These are phyloP conservation scores for Ptyas mucosa DNA, from an alignment of 2,113 vertebrate genomes.

Conservation along the genomic window DNA sequence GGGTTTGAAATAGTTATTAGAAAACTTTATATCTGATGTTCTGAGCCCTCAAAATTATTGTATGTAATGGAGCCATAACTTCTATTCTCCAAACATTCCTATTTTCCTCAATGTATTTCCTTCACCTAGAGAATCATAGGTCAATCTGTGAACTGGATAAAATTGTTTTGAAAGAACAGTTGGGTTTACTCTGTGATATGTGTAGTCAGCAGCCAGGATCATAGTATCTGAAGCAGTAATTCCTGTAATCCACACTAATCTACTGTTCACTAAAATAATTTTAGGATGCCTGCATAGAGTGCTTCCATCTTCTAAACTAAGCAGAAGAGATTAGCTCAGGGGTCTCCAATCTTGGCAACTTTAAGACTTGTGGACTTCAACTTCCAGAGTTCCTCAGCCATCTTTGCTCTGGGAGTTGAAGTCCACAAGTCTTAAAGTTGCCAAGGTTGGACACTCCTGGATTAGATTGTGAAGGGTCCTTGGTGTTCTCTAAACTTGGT, in stretches of 20 bases:
- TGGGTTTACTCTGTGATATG: background rate
- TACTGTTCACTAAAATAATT: background rate
- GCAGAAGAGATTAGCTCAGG: background rate
- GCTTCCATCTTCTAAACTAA: background rate
- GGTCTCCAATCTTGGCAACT: too few species aligned
- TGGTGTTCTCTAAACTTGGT: too few species aligned
- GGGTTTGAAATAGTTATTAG: background rate
- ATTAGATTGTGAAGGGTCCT: background rate
- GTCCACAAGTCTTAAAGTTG: too few species aligned
- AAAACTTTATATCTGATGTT: background rate
- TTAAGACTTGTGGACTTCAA: too few species aligned
- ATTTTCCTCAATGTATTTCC: background rate
- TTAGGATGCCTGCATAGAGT: background rate
- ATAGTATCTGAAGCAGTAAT: background rate
- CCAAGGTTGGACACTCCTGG: too few species aligned
- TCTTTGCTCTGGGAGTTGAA: too few species aligned
- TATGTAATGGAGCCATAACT: background rate
- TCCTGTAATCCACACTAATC: background rate
- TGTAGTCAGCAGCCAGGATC: background rate
- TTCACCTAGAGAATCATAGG: background rate
- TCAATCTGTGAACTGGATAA: background rate
- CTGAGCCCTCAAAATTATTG: background rate
- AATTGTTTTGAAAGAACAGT: background rate
- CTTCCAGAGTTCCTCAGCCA: too few species aligned
- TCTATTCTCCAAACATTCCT: background rate